These are phyloP conservation scores for Ptychochromis oligacanthus DNA, from an alignment of 2,113 vertebrate genomes.

Conservation along the genomic window DNA sequence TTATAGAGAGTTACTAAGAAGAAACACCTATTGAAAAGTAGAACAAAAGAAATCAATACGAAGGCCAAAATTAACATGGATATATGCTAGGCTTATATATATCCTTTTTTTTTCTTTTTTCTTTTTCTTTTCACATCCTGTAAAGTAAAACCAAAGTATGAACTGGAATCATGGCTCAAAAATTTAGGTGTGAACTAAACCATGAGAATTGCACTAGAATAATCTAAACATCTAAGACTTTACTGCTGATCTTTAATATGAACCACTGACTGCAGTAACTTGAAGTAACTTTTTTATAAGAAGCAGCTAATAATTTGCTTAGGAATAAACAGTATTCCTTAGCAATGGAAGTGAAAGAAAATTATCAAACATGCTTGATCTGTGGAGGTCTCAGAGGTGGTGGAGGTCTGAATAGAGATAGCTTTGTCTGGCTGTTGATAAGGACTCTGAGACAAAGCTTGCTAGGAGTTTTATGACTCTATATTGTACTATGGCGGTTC, in stretches of 20 bases:
- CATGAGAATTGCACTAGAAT: not conserved
- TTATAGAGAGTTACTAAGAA: not conserved
- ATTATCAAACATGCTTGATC: not conserved
- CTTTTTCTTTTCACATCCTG: no score
- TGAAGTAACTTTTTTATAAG: accelerated
- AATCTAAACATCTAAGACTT: no score
- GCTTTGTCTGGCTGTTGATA: constrained; percentile 28
- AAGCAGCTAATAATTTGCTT: not conserved
- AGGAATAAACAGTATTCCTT: not conserved
- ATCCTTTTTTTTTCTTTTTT: no score
- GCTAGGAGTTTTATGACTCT: constrained; percentile 49
- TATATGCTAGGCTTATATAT: not conserved
- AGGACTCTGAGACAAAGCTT: not conserved
- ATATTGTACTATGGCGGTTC: not conserved
- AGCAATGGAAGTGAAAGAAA: not conserved
- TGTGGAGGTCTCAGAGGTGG: not conserved
- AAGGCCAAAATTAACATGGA: not conserved
- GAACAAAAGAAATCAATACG: not conserved
- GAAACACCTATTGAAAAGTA: not conserved
- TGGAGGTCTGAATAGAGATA: not conserved
- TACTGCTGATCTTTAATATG: no score
- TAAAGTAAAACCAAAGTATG: not conserved
- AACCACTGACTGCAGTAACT: no score
- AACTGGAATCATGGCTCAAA: not conserved
- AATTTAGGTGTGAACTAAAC: not conserved